Base-by-base conservation (phyloP, 2,797 vertebrate genomes). In the Enteromius radiatus region DNA sequence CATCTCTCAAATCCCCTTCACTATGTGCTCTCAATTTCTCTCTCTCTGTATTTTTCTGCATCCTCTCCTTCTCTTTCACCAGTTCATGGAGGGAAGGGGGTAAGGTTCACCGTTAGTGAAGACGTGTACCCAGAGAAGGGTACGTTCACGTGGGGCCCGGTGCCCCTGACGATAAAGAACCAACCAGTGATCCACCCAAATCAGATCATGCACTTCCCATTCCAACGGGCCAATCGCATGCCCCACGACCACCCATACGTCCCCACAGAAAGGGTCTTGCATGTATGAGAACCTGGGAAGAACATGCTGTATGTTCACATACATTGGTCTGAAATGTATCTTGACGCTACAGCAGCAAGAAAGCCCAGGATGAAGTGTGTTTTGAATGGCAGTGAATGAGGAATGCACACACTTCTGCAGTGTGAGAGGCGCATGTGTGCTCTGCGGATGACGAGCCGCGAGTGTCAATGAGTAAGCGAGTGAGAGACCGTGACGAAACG, bases 41-140 rank as follows among this genome's bases (percentile, higher is more conserved):
- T 88, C 69, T 88, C 36, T 88, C 69, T 88, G 38, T 84, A 86
- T 89, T 85, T 77, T 86, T 84, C 70, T 86, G 64, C 81, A 52
- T 85, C 45, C 78, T 88, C 74, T 69, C 91, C 88, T 74, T 85
- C 14, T 91, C 92, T 91, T 91, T 92, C 92, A 95, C 93, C 95
- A 99, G 98, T 99, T 91, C 98, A 99, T 95, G 95, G 95, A 96
- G 98, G 97, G 93, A 99, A 97, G 94, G 98, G 98, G 91, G 95
- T 98, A 96, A 97, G 98, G 93, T 99, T 97, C 96, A 98, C 97
- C 93, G 96, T 97, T 98, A 99, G 97, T 96, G 98, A 99, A 96
- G 98, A 99, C 93, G 96, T 96, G 95, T 99, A 96, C 97, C 98
- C 98, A 93, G 97, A 99, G 87, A 99, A 99, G 98, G 98, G 98